Evolutionary conservation across 2,888 invertebrate species (phyloP).

Genomic region (Caenorhabditis panamensis): DNA sequence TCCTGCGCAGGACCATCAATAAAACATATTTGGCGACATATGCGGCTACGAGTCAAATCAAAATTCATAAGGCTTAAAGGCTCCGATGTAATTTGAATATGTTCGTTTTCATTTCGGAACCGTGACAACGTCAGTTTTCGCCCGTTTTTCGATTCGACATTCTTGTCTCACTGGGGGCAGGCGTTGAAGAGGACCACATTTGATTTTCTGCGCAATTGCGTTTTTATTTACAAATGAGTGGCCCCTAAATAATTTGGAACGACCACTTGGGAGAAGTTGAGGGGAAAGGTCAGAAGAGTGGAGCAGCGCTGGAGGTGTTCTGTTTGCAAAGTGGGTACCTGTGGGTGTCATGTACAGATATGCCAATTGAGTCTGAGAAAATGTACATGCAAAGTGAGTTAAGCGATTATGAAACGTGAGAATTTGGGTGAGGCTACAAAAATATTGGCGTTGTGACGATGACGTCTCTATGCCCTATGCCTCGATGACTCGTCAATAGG

Average conservation of each 20-base stretch:
- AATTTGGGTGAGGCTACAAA: constrained; percentile 45
- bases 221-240: constrained; percentile 52
- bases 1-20: constrained; percentile 33
- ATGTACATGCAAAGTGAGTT: constrained; percentile 20
- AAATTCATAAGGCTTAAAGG: constrained; percentile 32
- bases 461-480: constrained; percentile 42
- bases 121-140: constrained; percentile 45
- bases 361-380: constrained; percentile 40
- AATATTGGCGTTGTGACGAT: constrained; percentile 2
- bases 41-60: constrained; percentile 23
- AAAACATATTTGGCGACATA: constrained; percentile 19
- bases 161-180: neutral
- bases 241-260: constrained; percentile 28
- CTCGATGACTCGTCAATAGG: constrained; percentile 41
- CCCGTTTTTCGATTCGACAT: constrained; percentile 19
- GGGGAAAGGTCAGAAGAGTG: neutral
- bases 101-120: constrained; percentile 28
- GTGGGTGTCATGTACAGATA: neutral
- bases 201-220: constrained; percentile 56
- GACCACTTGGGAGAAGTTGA: neutral
- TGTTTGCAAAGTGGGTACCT: neutral
- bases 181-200: constrained; percentile 28
- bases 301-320: neutral
- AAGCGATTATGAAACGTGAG: constrained; percentile 50
- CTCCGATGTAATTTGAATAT: constrained; percentile 46